A percentile compares a stretch with the other conserved stretches of the same genome.
phyloP scores from a whole-genome alignment of 1,140 invertebrate species.

The Tenebrio molitor region DNA sequence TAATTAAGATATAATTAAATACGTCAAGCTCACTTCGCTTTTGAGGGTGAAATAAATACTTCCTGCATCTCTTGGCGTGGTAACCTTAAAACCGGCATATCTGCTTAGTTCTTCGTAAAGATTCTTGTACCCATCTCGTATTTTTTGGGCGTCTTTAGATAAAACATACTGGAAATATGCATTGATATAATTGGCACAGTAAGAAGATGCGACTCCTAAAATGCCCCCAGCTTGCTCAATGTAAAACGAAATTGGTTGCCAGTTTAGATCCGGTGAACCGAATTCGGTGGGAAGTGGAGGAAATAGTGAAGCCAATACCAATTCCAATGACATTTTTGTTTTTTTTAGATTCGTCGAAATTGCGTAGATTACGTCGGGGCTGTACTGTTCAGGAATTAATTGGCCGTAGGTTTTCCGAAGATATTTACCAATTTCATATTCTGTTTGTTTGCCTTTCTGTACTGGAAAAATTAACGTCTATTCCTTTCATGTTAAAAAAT shows the following conservation, averaged over 20 bases:
- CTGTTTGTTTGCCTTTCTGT: constrained; percentile 73
- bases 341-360: constrained; percentile 66
- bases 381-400: constrained; percentile 73
- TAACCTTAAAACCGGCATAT: background rate
- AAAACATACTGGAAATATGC: constrained; percentile 8
- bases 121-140: background rate
- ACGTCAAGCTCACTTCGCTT: constrained; percentile 18
- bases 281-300: constrained; percentile 63
- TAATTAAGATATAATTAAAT: background rate
- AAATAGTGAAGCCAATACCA: constrained; percentile 70
- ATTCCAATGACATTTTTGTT: constrained; percentile 71
- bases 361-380: constrained; percentile 62
- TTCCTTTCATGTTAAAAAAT: background rate
- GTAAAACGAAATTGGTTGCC: constrained; percentile 72
- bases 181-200: constrained; percentile 14
- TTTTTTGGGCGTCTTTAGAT: constrained; percentile 21
- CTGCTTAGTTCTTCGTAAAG: background rate
- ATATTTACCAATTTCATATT: constrained; percentile 74
- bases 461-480: background rate
- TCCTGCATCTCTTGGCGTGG: background rate
- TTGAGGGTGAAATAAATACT: constrained; percentile 8
- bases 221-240: constrained; percentile 11
- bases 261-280: constrained; percentile 63
- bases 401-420: constrained; percentile 72
- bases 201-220: background rate